A percentile compares a stretch with the other conserved stretches of the same genome.
These are phyloP conservation scores for Lepeophtheirus salmonis DNA, from an alignment of 1,140 invertebrate genomes.

Conservation along the genomic window DNA sequence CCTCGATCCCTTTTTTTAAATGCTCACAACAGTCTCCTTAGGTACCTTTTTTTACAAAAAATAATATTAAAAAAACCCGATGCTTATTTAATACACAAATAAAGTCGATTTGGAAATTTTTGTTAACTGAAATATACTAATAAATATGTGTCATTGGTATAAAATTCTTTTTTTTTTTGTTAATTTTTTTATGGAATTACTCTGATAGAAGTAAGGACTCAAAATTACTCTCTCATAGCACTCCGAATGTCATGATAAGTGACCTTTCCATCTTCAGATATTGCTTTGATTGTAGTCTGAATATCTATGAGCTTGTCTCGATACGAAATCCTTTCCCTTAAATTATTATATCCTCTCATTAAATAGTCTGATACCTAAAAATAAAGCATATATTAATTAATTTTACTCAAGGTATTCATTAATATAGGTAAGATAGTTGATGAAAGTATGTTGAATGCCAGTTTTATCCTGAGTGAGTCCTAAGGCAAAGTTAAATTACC, in stretches of 20 bases:
- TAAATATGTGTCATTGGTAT: background rate
- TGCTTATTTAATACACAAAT: background rate
- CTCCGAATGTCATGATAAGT: slow-evolving; percentile 31
- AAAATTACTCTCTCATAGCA: slow-evolving; percentile 33
- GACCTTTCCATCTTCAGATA: slow-evolving; percentile 32
- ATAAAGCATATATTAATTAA: too few relatives aligned
- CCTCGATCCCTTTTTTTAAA: too few relatives aligned
- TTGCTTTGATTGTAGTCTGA: slow-evolving; percentile 34
- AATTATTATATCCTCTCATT: slow-evolving; percentile 34
- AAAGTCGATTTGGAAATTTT: background rate
- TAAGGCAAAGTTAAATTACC: too few relatives aligned
- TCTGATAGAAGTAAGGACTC: too few relatives aligned
- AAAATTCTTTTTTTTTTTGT: background rate
- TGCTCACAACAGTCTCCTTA: too few relatives aligned
- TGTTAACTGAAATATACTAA: background rate
- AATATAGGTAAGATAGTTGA: slow-evolving; percentile 21
- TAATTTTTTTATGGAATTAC: too few relatives aligned
- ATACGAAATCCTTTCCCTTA: slow-evolving; percentile 34
- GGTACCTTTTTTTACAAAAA: background rate
- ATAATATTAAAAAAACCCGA: background rate
- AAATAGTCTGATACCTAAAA: slow-evolving; percentile 43
- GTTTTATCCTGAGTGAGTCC: background rate
- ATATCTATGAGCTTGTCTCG: slow-evolving; percentile 37
- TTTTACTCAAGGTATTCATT: too few relatives aligned
- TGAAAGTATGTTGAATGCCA: slow-evolving; percentile 28